Evolutionary conservation across 2,888 invertebrate species (phyloP), one percentile per base, ranked within the genome.

Genomic region (Aphodius granarius): DNA sequence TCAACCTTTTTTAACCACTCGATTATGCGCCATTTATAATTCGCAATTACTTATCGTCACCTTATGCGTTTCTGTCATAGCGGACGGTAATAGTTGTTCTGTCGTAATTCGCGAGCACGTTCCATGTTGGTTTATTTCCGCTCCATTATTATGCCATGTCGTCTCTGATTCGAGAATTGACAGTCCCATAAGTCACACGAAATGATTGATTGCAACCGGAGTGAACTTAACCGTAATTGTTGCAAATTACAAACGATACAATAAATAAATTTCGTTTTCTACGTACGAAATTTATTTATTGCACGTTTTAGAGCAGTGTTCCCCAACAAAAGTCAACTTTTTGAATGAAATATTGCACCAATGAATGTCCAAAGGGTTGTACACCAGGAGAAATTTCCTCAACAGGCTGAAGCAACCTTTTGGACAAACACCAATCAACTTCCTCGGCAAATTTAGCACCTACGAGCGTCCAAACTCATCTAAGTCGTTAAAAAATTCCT

Each of bases 1-100:
- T 73, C 65, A n/a, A 21, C n/a, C n/a, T n/a, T 63, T 72, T 72
- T 72, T 72, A 63, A 43, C 72, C 43, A 63, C 13, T 72, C 22
- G 19, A 63, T 72, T 72, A 21, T 63, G 43, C 62, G 72, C 62
- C 72, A 72, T 72, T 72, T 72, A 72, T 68, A 75, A 73, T 75
- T 68, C 72, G 68, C 68, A 68, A 66, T 75, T 75, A 71, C 21
- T 75, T 75, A 66, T 75, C 72, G 21, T 20, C 73, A 73, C 71
- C 72, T 63, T 76, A 76, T 73, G 76, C 23, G 73, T 76, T 76
- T 68, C 19, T 43, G 62, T 68, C 75, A 75, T 73, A 72, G 73
- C 73, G 66, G 62, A 73, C 65, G 73, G 73, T 76, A 75, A 75
- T 75, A 66, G 66, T 76, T 73, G 71, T 76, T 72, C 19, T 73